These are phyloP conservation scores for Novumbra hubbsi DNA, from an alignment of 2,797 vertebrate genomes.

Conservation along the genomic window DNA sequence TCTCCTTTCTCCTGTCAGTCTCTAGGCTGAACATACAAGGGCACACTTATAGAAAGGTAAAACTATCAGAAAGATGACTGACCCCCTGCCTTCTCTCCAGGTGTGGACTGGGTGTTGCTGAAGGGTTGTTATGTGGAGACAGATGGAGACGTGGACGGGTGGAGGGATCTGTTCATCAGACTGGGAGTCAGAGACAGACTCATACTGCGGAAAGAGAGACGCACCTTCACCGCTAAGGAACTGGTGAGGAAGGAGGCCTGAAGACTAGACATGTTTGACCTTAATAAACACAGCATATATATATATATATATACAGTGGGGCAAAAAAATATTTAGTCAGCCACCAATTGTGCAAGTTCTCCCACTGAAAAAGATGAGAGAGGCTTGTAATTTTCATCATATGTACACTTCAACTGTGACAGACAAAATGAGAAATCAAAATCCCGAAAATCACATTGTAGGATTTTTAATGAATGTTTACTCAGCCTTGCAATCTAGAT, in stretches of 20 bases:
- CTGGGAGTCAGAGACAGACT: slow-evolving; percentile 76
- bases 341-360: no score
- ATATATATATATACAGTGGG: no score
- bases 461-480: no score
- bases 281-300: slow-evolving; percentile 18
- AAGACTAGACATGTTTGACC: neutral
- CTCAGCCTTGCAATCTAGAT: no score
- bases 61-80: no score
- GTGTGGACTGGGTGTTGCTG: slow-evolving; percentile 75
- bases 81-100: slow-evolving; percentile 44
- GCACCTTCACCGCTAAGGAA: slow-evolving; percentile 57
- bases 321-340: no score
- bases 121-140: slow-evolving; percentile 69
- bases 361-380: no score
- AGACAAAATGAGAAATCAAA: no score
- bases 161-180: slow-evolving; percentile 70
- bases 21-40: neutral
- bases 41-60: neutral
- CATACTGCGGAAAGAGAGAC: slow-evolving; percentile 73
- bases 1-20: slow-evolving; percentile 4
- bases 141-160: slow-evolving; percentile 67
- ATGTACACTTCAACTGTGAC: no score
- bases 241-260: slow-evolving; percentile 64
- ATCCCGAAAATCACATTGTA: no score
- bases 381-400: no score